Evolutionary conservation across 2,888 invertebrate species (phyloP).

Genomic region (Lamellibrachia columna): DNA sequence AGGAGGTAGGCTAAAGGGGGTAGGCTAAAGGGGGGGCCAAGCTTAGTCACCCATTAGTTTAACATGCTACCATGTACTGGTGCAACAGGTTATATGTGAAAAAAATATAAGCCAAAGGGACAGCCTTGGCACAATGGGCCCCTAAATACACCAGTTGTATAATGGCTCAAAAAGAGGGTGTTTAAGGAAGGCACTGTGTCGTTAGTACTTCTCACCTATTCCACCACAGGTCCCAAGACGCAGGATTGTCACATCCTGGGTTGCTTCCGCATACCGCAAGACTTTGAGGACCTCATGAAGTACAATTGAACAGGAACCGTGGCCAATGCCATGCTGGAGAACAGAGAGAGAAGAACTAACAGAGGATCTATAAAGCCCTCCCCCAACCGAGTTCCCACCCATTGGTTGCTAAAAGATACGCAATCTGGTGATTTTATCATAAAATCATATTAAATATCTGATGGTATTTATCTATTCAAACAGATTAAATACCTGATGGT

Average conservation of each 20-base stretch:
- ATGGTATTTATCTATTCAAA: too few species aligned
- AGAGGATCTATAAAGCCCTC: neutral
- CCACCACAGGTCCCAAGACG: conserved; percentile 95
- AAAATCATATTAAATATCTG: too few species aligned
- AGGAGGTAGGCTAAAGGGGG: too few species aligned
- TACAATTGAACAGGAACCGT: conserved; percentile 93
- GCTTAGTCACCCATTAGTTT: too few species aligned
- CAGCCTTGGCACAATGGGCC: too few species aligned
- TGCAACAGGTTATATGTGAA: too few species aligned
- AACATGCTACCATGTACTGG: too few species aligned
- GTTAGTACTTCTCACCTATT: conserved; percentile 71
- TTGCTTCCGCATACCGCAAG: conserved; percentile 89
- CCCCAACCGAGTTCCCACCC: neutral
- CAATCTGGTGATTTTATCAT: too few species aligned
- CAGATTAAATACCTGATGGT: too few species aligned
- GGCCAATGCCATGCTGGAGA: conserved; percentile 95
- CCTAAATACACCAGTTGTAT: too few species aligned
- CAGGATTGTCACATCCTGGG: conserved; percentile 81
- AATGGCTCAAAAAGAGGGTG: neutral
- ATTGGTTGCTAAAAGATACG: neutral
- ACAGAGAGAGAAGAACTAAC: neutral
- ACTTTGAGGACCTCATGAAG: conserved; percentile 96
- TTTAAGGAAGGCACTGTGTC: neutral
- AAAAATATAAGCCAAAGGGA: too few species aligned
- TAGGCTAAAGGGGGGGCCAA: too few species aligned